Base-by-base conservation (phyloP, 2,888 invertebrate species). In the Cactoblastis cactorum region DNA sequence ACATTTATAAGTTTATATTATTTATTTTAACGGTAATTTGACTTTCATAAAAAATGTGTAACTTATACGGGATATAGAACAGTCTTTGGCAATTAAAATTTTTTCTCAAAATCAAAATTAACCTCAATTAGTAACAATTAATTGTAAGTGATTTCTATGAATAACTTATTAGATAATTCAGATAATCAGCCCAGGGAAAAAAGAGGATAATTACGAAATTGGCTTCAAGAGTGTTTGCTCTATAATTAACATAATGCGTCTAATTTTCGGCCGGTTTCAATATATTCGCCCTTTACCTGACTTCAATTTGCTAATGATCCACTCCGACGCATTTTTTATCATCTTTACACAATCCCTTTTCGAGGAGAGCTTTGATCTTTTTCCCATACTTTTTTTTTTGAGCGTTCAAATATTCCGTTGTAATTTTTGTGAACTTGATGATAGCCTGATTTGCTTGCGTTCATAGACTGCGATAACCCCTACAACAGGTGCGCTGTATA, bases 171-270 rank as follows among this genome's bases (percentile, higher is more conserved):
- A 22, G 14, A 47, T 14, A 47, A 22, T 39, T 46, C 56, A 57
- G 54, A 55, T 53, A 56, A 48, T 11, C 22, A 28, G 15, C 15
- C 17, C 9, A 14, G 6, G 24, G 11, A 5, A 18, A 15, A 28
- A 43, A 43, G 37, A 50, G 55, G 52, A 60, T 66, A 66, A 69
- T 67, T 67, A 62, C 52, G 45, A 76, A 77, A 72, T 76, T 68
- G 72, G 66, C 56, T 67, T 54, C 56, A 63, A 65, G 61, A 65
- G 61, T 81, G 74, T 80, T 84, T 78, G 63, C 78, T 76, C 75
- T 83, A 83, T 88, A 87, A 88, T 88, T 88, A 88, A 79, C 67
- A 74, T 84, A 86, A 87, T 88, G 71, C 74, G 65, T 73, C 76
- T 76, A 80, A 83, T 83, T 85, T 73, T 61, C 62, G 75, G 69